Evolutionary conservation across 1,140 invertebrate species (phyloP).

Genomic region (Fopius arisanus): DNA sequence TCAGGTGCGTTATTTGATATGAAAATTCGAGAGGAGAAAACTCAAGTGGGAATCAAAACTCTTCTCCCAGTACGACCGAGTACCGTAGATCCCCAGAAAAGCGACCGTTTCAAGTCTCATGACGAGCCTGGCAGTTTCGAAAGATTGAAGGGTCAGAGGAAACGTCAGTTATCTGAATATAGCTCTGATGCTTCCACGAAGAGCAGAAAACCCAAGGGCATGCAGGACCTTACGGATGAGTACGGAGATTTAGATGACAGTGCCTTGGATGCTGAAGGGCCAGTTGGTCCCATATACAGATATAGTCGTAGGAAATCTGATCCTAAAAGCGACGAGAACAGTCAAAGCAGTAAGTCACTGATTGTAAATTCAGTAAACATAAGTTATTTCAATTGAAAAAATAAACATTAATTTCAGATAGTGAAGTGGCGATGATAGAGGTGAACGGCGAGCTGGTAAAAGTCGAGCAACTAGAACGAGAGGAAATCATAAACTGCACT

Average conservation of each 20-base stretch:
- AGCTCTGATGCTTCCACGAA: constrained; percentile 42
- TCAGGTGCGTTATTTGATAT: constrained; percentile 57
- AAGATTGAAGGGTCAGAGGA: constrained; percentile 44
- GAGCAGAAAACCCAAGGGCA: constrained; percentile 46
- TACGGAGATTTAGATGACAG: constrained; percentile 57
- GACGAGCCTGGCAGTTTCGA: constrained; percentile 47
- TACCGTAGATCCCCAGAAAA: constrained; percentile 35
- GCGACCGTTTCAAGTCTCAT: constrained; percentile 46
- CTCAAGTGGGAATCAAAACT: constrained; percentile 64
- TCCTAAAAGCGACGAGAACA: constrained; percentile 57
- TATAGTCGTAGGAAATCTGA: constrained; percentile 60
- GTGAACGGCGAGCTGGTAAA: constrained; percentile 62
- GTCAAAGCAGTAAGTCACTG: constrained; percentile 60
- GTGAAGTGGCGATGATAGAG: constrained; percentile 58
- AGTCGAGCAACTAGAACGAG: constrained; percentile 59
- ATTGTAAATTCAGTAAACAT: background rate
- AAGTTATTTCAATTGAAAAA: background rate
- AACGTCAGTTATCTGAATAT: constrained; percentile 49
- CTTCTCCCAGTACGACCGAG: constrained; percentile 61
- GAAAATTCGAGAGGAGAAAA: constrained; percentile 54
- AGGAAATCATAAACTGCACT: constrained; percentile 88
- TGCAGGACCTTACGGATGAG: constrained; percentile 49
- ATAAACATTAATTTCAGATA: constrained; percentile 38
- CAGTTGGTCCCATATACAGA: constrained; percentile 53
- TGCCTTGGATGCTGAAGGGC: constrained; percentile 55